phyloP scores from a whole-genome alignment of 64 coral and sea anemone genomes.

The Montipora sp. region DNA sequence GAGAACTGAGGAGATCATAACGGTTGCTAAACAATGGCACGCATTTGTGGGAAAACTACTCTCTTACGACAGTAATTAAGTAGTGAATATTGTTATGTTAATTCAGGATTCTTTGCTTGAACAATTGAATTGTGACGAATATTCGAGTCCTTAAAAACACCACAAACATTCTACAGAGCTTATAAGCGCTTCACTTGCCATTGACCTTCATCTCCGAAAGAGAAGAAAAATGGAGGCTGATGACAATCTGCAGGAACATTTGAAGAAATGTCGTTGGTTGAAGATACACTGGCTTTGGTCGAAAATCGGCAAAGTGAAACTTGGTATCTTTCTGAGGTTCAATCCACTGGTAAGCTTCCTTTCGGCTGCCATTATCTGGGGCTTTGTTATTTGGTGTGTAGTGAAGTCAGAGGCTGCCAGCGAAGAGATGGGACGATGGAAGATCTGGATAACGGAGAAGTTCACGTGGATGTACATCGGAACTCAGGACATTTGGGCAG shows the following conservation, averaged over 20 bases:
- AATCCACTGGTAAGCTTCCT: conserved; percentile 58
- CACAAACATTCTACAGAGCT: background rate
- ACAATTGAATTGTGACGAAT: conserved; percentile 12
- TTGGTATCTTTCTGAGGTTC: conserved; percentile 25
- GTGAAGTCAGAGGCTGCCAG: conserved; percentile 20
- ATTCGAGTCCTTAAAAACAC: background rate
- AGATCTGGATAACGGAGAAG: conserved; percentile 37
- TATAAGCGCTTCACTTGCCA: background rate
- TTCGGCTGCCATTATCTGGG: conserved; percentile 56
- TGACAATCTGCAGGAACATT: conserved; percentile 11
- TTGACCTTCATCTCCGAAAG: background rate
- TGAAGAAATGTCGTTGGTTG: conserved; percentile 20
- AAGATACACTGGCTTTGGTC: background rate
- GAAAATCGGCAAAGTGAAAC: background rate
- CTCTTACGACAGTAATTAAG: conserved; percentile 14
- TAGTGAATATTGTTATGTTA: conserved; percentile 12
- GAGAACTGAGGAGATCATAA: background rate
- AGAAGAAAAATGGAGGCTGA: background rate
- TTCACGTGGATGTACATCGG: conserved; percentile 67
- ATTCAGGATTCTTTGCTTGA: conserved; percentile 3
- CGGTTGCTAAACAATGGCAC: background rate
- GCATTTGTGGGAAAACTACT: conserved; percentile 21
- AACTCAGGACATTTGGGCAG: conserved; percentile 55
- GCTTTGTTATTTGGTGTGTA: conserved; percentile 51
- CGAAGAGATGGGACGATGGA: conserved; percentile 30